Base-by-base conservation (phyloP, 2,113 vertebrate genomes). In the Talpa occidentalis region DNA sequence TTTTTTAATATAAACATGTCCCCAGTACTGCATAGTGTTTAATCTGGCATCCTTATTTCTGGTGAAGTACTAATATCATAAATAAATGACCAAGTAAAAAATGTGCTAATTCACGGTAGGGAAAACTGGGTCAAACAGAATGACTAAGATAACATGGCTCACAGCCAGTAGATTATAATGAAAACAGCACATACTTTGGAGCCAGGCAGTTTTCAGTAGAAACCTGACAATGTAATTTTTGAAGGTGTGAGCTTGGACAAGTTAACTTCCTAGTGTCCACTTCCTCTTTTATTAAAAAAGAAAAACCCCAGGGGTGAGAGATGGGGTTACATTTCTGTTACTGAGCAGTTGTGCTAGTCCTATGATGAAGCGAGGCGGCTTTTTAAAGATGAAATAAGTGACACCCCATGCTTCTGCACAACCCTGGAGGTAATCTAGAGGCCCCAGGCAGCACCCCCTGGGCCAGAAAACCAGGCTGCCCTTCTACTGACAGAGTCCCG, bases 41-140 rank as follows among this genome's bases (percentile, higher is more conserved):
- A 88, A 88, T 84, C 78, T 86, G 80, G 76, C 83, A 89, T 47
- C 10, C 56, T 94, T 94, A 80, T 78, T 89, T 92, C 92, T 19
- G 14, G 78, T 81, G 40, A 94, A 52, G 22, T 56, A 60, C 67
- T 24, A 87, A 87, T 73, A 79, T 42, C 76, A 93, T 30, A 60
- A 92, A 78, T 44, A 69, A 86, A 28, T 90, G 76, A 79, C 37
- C 73, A 56, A 77, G 59, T 32, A 73, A 91, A 64, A 74, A 11
- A 86, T 67, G 73, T 49, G 26, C 62, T 60, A 72, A 42, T 47
- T 56, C 24, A 66, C 66, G 81, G 66, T 32, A 42, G 59, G 52
- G 47, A 92, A 93, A 74, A 80, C 49, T 56, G 60, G 15, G 90
- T 88, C 76, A 74, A 87, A 83, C 16, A 81, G 74, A 90, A 82